Percentiles rank a stretch among this genome's conserved stretches.
Evolutionary conservation across 2,888 invertebrate species (phyloP).

Genomic region (Neuroscelio doddi): DNA sequence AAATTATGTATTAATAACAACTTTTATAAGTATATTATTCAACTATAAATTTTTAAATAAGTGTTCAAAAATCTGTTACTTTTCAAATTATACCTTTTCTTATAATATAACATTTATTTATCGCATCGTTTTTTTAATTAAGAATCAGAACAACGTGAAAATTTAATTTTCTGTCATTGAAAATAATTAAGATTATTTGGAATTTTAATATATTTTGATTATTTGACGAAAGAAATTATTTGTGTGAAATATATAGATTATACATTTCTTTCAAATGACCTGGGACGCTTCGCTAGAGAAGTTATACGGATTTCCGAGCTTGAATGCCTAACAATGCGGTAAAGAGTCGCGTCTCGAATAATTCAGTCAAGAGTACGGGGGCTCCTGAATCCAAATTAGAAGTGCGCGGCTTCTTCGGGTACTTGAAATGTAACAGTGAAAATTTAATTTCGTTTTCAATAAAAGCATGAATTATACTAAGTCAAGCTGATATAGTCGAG

Average conservation of each 20-base stretch:
- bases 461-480: conserved; percentile 39
- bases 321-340: conserved; percentile 31
- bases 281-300: conserved; percentile 13
- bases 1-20: too few species aligned
- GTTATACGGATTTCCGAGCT: conserved; percentile 40
- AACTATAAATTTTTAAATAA: too few species aligned
- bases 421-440: conserved; percentile 33
- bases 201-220: too few species aligned
- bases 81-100: too few species aligned
- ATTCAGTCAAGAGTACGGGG: conserved; percentile 39
- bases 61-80: too few species aligned
- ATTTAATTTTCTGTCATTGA: too few species aligned
- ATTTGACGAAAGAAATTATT: not conserved
- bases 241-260: conserved; percentile 13
- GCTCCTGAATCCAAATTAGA: conserved; percentile 45
- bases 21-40: too few species aligned
- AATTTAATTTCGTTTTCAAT: conserved; percentile 44
- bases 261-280: conserved; percentile 22
- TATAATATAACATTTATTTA: too few species aligned
- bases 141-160: too few species aligned
- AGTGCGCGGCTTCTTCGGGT: conserved; percentile 24
- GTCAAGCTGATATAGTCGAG: conserved; percentile 28
- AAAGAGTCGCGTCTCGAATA: conserved; percentile 42
- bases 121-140: too few species aligned
- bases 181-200: too few species aligned